These are phyloP conservation scores for Mellilla xanthometata DNA, from an alignment of 2,888 invertebrate genomes.

Conservation along the genomic window DNA sequence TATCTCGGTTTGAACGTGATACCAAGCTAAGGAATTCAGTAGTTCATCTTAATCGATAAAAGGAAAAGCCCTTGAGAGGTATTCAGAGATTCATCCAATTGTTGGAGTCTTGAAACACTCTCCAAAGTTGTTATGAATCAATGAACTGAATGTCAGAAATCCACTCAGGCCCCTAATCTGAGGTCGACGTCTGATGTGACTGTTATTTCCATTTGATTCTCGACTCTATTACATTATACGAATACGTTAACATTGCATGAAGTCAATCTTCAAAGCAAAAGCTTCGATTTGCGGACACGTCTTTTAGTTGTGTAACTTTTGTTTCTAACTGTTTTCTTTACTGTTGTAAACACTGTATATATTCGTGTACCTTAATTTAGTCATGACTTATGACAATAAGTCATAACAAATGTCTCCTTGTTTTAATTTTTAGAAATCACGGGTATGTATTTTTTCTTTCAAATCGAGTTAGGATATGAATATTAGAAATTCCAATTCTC, in stretches of 20 bases:
- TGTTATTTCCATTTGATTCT: background rate
- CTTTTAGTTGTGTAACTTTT: no score
- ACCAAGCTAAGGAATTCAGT: background rate
- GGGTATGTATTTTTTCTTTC: no score
- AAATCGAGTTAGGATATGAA: no score
- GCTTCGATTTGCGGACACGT: no score
- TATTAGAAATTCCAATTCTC: no score
- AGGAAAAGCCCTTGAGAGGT: conserved; percentile 1
- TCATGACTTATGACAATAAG: no score
- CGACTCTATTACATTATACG: background rate
- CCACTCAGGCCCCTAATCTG: background rate
- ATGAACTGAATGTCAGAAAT: conserved; percentile 12
- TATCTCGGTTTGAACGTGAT: no score
- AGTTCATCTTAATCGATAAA: conserved; percentile 1
- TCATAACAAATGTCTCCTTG: no score
- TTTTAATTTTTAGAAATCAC: no score
- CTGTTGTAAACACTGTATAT: no score
- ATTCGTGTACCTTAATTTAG: no score
- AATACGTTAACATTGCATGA: background rate
- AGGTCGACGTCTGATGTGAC: background rate
- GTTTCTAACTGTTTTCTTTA: no score
- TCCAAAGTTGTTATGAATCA: conserved; percentile 19
- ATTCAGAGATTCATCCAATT: conserved; percentile 10
- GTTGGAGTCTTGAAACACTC: conserved; percentile 2
- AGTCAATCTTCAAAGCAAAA: background rate